Percentiles rank a stretch among this genome's conserved stretches.
Conservation (phyloP, 2,888 invertebrate genomes). For the Eustalomyia histrio region DNA sequence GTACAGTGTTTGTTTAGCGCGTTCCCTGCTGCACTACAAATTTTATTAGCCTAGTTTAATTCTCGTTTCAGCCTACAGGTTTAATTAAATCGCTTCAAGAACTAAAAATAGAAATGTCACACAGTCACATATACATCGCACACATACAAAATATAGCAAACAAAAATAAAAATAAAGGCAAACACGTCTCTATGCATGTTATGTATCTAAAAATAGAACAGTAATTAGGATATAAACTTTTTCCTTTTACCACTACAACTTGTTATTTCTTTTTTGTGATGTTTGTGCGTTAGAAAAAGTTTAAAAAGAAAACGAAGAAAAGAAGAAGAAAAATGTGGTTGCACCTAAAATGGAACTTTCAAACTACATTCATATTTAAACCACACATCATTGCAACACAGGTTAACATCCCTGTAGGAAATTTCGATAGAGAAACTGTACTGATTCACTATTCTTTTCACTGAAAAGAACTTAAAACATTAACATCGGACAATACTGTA, state of each 20-base stretch:
- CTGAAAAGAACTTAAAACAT: too few species aligned
- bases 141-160: neutral
- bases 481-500: too few species aligned
- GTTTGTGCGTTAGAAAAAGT: constrained; percentile 11
- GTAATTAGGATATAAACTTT: constrained; percentile 43
- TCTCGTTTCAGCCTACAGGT: constrained; percentile 39
- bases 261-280: constrained; percentile 1
- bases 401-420: too few species aligned
- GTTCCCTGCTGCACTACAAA: constrained; percentile 48
- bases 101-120: constrained; percentile 20
- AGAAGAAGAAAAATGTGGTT: constrained; percentile 1
- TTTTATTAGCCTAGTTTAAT: constrained; percentile 52
- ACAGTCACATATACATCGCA: too few species aligned
- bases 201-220: constrained; percentile 42
- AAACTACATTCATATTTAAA: constrained; percentile 21
- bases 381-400: constrained; percentile 28
- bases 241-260: neutral
- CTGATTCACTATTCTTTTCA: too few species aligned
- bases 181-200: neutral
- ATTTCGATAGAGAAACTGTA: too few species aligned
- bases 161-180: constrained; percentile 1
- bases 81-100: constrained; percentile 55
- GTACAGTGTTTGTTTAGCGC: constrained; percentile 7
- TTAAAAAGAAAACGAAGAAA: constrained; percentile 6
- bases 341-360: constrained; percentile 31